Evolutionary conservation across 2,113 vertebrate genomes (phyloP), one percentile per base, ranked within the genome.

Genomic region (Sterrhoptilus dennistouni): DNA sequence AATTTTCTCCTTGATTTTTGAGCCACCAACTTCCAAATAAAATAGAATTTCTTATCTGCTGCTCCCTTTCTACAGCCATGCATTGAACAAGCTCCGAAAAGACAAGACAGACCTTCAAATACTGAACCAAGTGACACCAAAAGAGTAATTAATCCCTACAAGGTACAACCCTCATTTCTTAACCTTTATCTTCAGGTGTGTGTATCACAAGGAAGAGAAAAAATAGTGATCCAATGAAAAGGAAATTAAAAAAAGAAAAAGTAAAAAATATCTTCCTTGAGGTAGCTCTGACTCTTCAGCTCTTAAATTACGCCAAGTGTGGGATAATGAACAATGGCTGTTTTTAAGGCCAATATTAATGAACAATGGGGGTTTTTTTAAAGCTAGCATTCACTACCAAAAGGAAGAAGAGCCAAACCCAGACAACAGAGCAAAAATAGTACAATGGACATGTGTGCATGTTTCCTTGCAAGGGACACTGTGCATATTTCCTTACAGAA

Each of bases 1-100:
- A 92, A 91, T 83, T 68, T 97, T 89, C 89, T 83, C 76, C 91
- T 80, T 15, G 22, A 87, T 64, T 96, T 95, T 93, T 91, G 64
- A 87, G 56, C 47, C 60, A 90, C 27, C 45, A 47, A 68, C 13
- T 81, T 91, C 27, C 7, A 1, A 60, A 54, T 36, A 89, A 84
- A 88, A 92, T 27, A 70, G 16, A 77, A 74, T 70, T 90, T 60
- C 35, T 57, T 91, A 91, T 54, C 78, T 79, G 42, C 31, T 66
- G 45, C 60, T 74, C 33, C 16, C 25, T 52, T 86, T 81, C 60
- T 70, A 89, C 47, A 93, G 71, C 22, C 28, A 63, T 9, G 54
- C 50, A 74, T 20, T 59, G 49, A 90, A 61, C 7, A 80, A 77
- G 42, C 27, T 77, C 56, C 57, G 45, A 86, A 45, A 88, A 71